Evolutionary conservation across 2,888 invertebrate genomes (phyloP), one percentile per base, ranked within the genome.

Genomic region (Acanthoscelides obtectus): DNA sequence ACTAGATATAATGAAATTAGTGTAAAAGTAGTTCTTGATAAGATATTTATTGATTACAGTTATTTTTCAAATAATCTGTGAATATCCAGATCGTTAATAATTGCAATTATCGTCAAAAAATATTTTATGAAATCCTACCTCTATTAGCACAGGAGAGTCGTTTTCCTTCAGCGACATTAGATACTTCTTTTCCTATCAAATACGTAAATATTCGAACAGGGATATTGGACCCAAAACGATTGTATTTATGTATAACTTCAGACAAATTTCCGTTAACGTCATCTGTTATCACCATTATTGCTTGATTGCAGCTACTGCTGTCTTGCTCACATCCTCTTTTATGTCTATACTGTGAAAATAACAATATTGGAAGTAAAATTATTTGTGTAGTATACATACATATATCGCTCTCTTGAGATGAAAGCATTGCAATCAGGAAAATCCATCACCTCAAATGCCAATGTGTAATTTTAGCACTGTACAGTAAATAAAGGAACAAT

Each of bases 221-320:
- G 80, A 92, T 92, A 75, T 89, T 89, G 0, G 90, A 92, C 20
- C 88, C 90, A 75, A 92, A 91, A 74, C 87, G 87, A 84, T 98
- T 98, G 85, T 95, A 92, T 76, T 89, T 87, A 75, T 93, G 89
- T 81, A 98, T 96, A 2, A 96, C 90, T 78, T 96, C 93, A 19
- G 95, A 94, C 76, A 94, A 89, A 83, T 95, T 96, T 69, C 94
- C 93, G 0, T 97, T 93, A 2, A 97, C 94, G 67, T 97, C 97
- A 85, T 99, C 99, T 0, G 99, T 98, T 75, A 99, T 92, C 72
- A 99, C 87, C 97, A 99, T 98, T 74, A 99, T 96, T 25, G 96
- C 92, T 85, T 97, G 97, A 86, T 98, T 99, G 83, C 99, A 99
- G 4, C 86, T 87, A 4, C 85, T 83, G 20, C 87, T 88, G 64